These are phyloP conservation scores for Sinonovacula constricta DNA, from an alignment of 1,140 invertebrate genomes.

Conservation along the genomic window DNA sequence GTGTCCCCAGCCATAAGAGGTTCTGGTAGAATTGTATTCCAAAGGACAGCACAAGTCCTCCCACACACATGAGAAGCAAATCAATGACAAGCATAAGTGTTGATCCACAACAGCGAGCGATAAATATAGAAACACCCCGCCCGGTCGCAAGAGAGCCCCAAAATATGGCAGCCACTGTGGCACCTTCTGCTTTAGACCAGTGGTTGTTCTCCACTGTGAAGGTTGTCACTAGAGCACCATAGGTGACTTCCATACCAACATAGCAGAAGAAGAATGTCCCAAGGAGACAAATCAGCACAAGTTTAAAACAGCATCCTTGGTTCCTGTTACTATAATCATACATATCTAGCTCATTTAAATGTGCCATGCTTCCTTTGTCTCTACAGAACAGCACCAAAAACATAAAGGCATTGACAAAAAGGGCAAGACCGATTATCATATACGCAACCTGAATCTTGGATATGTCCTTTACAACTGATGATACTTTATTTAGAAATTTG, in stretches of 20 bases:
- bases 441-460: conserved; percentile 80
- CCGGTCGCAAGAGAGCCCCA: conserved; percentile 80
- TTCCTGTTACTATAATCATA: conserved; percentile 54
- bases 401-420: conserved; percentile 76
- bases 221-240: conserved; percentile 78
- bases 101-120: conserved; percentile 75
- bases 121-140: conserved; percentile 78
- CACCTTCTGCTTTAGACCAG: conserved; percentile 73
- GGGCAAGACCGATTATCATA: conserved; percentile 77
- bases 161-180: conserved; percentile 78
- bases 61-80: conserved; percentile 73
- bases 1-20: conserved; percentile 69
- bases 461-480: conserved; percentile 67
- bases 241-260: conserved; percentile 80
- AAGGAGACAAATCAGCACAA: conserved; percentile 68
- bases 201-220: conserved; percentile 75
- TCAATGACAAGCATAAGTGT: conserved; percentile 76
- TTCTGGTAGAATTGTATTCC: conserved; percentile 66
- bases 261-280: conserved; percentile 79
- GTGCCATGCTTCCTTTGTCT: conserved; percentile 56
- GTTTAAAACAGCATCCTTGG: conserved; percentile 5
- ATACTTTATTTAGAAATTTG: conserved; percentile 29
- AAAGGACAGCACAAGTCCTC: conserved; percentile 75
- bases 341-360: conserved; percentile 6
- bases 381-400: conserved; percentile 79